phyloP scores from a whole-genome alignment of 2,888 invertebrate genomes.

The Lepidochrysops patricia region DNA sequence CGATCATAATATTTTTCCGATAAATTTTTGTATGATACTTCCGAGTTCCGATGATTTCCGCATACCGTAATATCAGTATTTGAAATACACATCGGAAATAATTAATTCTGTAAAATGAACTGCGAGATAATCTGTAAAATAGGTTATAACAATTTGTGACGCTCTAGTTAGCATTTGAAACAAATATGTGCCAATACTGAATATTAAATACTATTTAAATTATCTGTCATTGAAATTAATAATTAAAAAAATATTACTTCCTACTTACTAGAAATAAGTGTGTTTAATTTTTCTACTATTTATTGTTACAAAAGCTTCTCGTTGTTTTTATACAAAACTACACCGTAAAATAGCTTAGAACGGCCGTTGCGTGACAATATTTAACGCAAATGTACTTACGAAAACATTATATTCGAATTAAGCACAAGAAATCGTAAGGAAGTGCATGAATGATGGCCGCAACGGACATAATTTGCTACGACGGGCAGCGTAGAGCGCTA shows the following conservation, averaged over 20 bases:
- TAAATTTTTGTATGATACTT: not conserved
- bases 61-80: too few relatives aligned
- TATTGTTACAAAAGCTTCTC: not conserved
- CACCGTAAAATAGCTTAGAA: not conserved
- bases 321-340: not conserved
- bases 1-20: too few relatives aligned
- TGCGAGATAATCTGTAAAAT: not conserved
- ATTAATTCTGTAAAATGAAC: too few relatives aligned
- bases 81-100: too few relatives aligned
- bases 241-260: too few relatives aligned
- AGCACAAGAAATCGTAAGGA: not conserved
- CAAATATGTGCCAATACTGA: not conserved
- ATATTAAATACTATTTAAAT: not conserved
- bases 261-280: not conserved
- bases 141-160: not conserved
- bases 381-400: not conserved
- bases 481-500: not conserved
- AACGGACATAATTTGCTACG: constrained; percentile 1
- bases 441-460: not conserved
- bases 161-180: not conserved
- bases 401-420: not conserved
- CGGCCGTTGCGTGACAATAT: not conserved
- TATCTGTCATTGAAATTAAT: not conserved
- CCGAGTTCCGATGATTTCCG: too few relatives aligned
- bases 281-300: not conserved